Percentiles rank a stretch among this genome's conserved stretches.
phyloP scores from a whole-genome alignment of 2,797 vertebrate genomes.

The Helarctos malayanus region DNA sequence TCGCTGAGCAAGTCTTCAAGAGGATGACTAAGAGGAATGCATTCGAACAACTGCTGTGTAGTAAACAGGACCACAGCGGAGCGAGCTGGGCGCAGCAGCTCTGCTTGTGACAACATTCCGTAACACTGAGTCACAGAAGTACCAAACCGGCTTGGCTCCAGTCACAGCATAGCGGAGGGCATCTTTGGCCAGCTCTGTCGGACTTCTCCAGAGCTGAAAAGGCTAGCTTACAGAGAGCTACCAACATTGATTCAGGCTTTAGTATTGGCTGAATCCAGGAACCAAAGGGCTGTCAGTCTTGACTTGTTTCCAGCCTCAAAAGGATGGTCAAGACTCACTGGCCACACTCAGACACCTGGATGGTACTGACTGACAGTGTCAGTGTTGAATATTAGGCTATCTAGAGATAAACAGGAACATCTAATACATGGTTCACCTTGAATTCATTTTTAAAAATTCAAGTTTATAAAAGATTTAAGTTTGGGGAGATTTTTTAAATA shows the following conservation, averaged over 20 bases:
- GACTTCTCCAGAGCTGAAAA: not conserved
- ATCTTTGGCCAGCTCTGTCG: not conserved
- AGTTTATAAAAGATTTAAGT: not conserved
- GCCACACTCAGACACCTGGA: not conserved
- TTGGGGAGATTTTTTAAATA: not conserved
- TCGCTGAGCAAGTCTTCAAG: rapidly evolving
- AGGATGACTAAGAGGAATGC: not conserved
- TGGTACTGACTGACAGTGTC: not conserved
- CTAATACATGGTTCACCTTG: not conserved
- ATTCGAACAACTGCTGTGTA: rapidly evolving
- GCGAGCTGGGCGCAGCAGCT: not conserved
- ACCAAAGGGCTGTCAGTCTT: not conserved
- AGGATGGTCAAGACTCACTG: not conserved
- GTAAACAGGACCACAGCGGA: not conserved
- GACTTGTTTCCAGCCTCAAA: not conserved
- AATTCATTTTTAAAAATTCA: not conserved
- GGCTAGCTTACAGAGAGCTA: not conserved
- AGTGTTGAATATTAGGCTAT: not conserved
- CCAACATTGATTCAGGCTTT: not conserved
- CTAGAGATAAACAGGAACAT: not conserved
- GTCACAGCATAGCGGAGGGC: not conserved
- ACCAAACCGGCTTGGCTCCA: not conserved
- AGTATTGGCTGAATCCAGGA: not conserved
- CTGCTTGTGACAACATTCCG: not conserved
- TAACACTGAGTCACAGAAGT: not conserved